Base-by-base conservation (phyloP, 2,113 vertebrate genomes). In the Daboia siamensis region DNA sequence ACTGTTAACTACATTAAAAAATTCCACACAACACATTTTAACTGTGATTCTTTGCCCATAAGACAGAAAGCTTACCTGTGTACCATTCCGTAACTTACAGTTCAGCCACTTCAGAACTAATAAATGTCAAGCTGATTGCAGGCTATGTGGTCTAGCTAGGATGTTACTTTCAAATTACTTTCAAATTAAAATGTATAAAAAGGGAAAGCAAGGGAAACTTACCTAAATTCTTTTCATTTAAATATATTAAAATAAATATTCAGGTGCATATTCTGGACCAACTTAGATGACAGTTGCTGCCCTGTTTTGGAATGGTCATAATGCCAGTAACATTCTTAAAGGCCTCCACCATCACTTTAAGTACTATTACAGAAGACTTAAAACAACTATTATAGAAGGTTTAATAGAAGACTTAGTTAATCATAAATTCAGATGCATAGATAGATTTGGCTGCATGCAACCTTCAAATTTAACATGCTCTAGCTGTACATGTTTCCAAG, bases 261-360 rank as follows among this genome's bases (percentile, higher is more conserved):
- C 98, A 98, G 99, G 98, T 99, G 99, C 98, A 99, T 99, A 99
- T 99, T 99, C 99, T 99, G 99, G 99, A 99, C 99, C 99, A 99
- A 99, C 99, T 99, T 99, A 99, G 99, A 99, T 99, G 99, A 98
- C 99, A 99, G 99, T 99, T 99, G 99, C 97, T 98, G 98, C 98
- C 97, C 98, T 98, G 98, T 97, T 96, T 97, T 97, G 95, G 95
- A 98, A 98, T 97, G 97, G 98, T 99, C 98, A 99, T 99, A 98
- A 98, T 95, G 99, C 99, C 99, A 97, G 99, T 99, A 99, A 99
- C 99, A 99, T 99, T 97, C 92, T 96, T 94, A 97, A 91, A 95
- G 23, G 94, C 90, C 97, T 97, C 98, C 98, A 98, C 97, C 98
- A 90, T 97, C 98, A 98, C 98, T 98, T 98, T 98, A 98, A 98